Evolutionary conservation across 2,113 vertebrate genomes (phyloP).

Genomic region (Lanius ludovicianus): DNA sequence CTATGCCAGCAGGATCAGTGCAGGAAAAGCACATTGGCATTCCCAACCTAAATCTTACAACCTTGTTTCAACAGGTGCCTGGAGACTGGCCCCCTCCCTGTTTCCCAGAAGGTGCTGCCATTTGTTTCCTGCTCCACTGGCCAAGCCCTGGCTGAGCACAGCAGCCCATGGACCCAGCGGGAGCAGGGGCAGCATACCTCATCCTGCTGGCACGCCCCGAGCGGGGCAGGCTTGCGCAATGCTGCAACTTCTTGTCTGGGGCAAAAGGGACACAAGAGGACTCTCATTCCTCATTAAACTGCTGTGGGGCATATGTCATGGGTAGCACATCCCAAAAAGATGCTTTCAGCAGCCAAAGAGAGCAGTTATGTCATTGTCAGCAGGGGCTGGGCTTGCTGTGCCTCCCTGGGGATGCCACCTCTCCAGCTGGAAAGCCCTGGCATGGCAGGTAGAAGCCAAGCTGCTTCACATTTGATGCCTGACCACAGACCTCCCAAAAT

Average conservation of each 20-base stretch:
- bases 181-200: fast-evolving
- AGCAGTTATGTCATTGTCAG: neutral
- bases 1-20: neutral
- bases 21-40: neutral
- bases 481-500: neutral
- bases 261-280: neutral
- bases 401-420: neutral
- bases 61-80: neutral
- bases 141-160: neutral
- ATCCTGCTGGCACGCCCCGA: fast-evolving
- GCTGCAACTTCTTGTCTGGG: neutral
- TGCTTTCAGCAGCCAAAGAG: neutral
- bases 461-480: neutral
- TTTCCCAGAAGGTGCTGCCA: neutral
- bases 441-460: neutral
- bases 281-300: neutral
- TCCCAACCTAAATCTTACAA: neutral
- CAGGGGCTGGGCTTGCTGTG: fast-evolving
- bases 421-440: neutral
- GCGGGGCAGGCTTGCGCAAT: fast-evolving
- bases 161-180: fast-evolving
- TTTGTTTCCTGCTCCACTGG: neutral
- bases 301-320: neutral
- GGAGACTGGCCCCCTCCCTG: neutral
- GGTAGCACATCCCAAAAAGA: neutral